A percentile compares a stretch with the other conserved stretches of the same genome.
phyloP scores from a whole-genome alignment of 2,888 invertebrate genomes.

The Aradus depressus region DNA sequence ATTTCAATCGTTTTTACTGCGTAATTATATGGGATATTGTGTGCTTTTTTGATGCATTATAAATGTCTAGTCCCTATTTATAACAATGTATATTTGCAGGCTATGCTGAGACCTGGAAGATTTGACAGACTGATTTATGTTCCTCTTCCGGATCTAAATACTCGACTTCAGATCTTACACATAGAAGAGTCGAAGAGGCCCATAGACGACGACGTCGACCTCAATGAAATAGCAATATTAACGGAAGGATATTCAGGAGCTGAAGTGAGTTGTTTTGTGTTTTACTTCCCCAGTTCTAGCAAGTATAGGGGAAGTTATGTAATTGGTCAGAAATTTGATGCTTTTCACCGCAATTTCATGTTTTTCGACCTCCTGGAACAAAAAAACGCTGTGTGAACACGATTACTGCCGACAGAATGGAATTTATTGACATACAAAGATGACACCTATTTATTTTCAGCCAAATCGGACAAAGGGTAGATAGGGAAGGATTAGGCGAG shows the following conservation, averaged over 20 bases:
- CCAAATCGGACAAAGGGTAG: no score
- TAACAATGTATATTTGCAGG: conserved; percentile 40
- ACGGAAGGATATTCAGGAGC: conserved; percentile 88
- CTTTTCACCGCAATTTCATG: no score
- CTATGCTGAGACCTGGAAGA: conserved; percentile 80
- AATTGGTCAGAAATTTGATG: no score
- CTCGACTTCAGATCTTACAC: conserved; percentile 69
- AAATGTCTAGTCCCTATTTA: background rate
- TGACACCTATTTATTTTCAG: no score
- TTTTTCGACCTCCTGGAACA: no score
- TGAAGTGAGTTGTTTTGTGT: conserved; percentile 50
- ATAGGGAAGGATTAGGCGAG: no score
- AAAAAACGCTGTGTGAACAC: background rate
- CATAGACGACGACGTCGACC: conserved; percentile 48
- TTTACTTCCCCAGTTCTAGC: no score
- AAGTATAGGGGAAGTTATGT: no score
- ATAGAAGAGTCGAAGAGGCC: conserved; percentile 69
- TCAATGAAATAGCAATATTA: conserved; percentile 51
- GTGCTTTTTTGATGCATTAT: background rate
- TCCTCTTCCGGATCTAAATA: conserved; percentile 70
- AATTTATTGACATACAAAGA: no score
- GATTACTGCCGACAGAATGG: no score
- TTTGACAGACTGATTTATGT: conserved; percentile 88
- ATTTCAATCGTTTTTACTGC: background rate
- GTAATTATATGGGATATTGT: background rate